These are phyloP conservation scores for Drosophila ambigua DNA, from an alignment of 1,140 invertebrate species.

Conservation along the genomic window DNA sequence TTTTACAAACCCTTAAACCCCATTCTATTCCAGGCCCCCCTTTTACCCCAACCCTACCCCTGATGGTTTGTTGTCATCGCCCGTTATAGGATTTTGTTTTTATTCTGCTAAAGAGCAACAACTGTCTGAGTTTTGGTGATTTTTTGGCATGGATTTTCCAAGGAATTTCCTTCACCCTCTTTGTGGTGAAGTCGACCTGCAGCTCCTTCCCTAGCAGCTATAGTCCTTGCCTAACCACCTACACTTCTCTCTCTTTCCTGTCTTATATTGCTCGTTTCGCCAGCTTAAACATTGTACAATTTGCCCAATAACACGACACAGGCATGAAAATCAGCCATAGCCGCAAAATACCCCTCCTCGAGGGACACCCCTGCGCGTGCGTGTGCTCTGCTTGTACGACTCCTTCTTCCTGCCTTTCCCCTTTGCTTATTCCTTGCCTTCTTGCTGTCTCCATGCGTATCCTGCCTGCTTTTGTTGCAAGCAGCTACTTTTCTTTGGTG, in stretches of 20 bases:
- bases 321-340: constrained; percentile 65
- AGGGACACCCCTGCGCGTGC: constrained; percentile 73
- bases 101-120: constrained; percentile 26
- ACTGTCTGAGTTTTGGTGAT: constrained; percentile 15
- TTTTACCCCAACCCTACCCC: neutral
- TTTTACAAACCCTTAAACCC: constrained; percentile 2
- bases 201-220: no score
- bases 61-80: constrained; percentile 38
- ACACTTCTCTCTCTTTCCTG: neutral
- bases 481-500: constrained; percentile 62
- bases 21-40: constrained; percentile 8
- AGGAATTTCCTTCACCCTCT: constrained; percentile 41
- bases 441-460: no score
- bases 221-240: neutral
- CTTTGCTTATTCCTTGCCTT: no score
- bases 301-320: constrained; percentile 79
- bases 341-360: constrained; percentile 37
- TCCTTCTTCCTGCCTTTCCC: constrained; percentile 31
- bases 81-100: constrained; percentile 8
- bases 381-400: constrained; percentile 48
- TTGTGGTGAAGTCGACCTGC: neutral
- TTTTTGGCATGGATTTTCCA: constrained; percentile 36
- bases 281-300: constrained; percentile 71
- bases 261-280: neutral
- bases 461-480: constrained; percentile 9